Evolutionary conservation across 30 jellyfish, hydroid and myxozoan genomes (phyloP).

Genomic region (Turritopsis dohrnii): DNA sequence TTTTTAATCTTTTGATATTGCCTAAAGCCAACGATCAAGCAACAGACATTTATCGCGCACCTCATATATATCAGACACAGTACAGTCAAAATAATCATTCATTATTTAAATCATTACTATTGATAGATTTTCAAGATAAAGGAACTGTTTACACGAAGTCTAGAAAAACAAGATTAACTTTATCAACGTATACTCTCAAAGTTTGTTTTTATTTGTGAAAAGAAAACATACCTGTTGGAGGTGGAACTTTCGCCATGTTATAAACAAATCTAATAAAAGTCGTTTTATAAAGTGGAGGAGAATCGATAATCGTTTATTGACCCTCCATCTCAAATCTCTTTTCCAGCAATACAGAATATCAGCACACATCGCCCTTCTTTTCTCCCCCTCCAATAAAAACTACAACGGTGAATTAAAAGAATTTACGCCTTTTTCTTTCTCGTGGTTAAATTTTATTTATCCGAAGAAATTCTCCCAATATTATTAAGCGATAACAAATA

Average conservation of each 20-base stretch:
- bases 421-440: too few relatives aligned
- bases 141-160: neutral
- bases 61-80: neutral
- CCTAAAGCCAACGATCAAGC: neutral
- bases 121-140: neutral
- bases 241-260: conserved; percentile 34
- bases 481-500: too few relatives aligned
- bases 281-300: neutral
- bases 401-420: too few relatives aligned
- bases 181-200: neutral
- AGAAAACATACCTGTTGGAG: conserved; percentile 22
- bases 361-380: too few relatives aligned
- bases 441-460: too few relatives aligned
- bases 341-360: too few relatives aligned
- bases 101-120: neutral
- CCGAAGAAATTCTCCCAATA: too few relatives aligned
- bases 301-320: neutral
- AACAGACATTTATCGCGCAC: neutral
- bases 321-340: neutral
- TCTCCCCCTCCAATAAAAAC: too few relatives aligned
- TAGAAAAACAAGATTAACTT: neutral
- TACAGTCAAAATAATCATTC: neutral
- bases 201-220: neutral
- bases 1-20: too few relatives aligned
- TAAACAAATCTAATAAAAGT: neutral